A percentile compares a stretch with the other conserved stretches of the same genome.
These are phyloP conservation scores for Heliothis peltigera DNA, from an alignment of 2,888 invertebrate species.

Conservation along the genomic window DNA sequence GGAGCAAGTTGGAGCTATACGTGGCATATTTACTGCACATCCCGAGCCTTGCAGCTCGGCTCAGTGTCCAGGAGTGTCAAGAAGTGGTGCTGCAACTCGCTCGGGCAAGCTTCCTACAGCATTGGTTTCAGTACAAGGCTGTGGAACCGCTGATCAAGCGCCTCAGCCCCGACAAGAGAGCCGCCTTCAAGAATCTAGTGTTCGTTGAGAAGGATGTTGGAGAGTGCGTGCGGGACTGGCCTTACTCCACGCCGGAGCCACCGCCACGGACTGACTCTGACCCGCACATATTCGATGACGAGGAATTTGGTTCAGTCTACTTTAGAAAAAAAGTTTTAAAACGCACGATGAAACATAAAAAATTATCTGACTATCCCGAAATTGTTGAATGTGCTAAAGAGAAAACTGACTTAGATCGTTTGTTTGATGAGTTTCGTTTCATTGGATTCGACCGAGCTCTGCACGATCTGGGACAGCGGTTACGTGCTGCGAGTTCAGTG, in stretches of 20 bases:
- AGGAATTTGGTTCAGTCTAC: constrained; percentile 11
- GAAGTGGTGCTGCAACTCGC: constrained; percentile 69
- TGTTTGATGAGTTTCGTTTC: constrained; percentile 78
- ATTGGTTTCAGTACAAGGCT: constrained; percentile 71
- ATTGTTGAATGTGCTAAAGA: neutral
- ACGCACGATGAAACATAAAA: neutral
- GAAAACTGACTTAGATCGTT: constrained; percentile 68
- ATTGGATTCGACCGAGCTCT: constrained; percentile 73
- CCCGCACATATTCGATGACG: constrained; percentile 56
- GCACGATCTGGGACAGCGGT: constrained; percentile 69
- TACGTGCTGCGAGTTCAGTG: constrained; percentile 68
- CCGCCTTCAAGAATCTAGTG: constrained; percentile 69
- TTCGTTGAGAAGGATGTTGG: constrained; percentile 73
- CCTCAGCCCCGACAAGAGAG: constrained; percentile 62
- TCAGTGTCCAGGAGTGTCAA: constrained; percentile 71
- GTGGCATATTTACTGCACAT: constrained; percentile 67
- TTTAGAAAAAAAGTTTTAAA: neutral
- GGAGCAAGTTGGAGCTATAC: constrained; percentile 73
- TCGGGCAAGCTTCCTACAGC: constrained; percentile 68
- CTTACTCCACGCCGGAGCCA: constrained; percentile 61
- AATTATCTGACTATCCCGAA: no score
- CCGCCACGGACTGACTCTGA: constrained; percentile 5
- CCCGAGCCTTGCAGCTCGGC: constrained; percentile 65
- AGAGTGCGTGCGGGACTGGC: constrained; percentile 65
- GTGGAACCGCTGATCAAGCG: constrained; percentile 74